These are phyloP conservation scores for Phortica variegata DNA, from an alignment of 1,140 invertebrate genomes.

Conservation along the genomic window DNA sequence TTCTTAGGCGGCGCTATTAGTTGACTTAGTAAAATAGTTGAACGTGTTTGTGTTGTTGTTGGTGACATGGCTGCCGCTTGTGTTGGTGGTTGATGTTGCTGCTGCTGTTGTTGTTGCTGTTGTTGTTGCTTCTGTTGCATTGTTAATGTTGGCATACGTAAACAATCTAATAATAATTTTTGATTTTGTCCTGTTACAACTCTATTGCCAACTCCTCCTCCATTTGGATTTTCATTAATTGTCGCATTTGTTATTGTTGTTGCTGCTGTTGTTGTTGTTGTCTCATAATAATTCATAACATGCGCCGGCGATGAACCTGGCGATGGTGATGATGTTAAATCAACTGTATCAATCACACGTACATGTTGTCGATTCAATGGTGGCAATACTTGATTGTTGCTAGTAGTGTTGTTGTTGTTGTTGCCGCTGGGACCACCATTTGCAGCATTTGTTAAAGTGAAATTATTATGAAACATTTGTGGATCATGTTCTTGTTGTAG, in stretches of 20 bases:
- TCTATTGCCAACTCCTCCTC: not conserved
- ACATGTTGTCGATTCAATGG: constrained; percentile 5
- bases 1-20: constrained; percentile 39
- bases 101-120: not conserved
- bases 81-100: not conserved
- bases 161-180: constrained; percentile 22
- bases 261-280: not conserved
- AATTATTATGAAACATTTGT: constrained; percentile 51
- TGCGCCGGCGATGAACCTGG: constrained; percentile 44
- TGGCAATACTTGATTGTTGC: constrained; percentile 4
- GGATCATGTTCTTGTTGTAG: constrained; percentile 45
- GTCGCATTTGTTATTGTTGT: constrained; percentile 1
- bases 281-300: constrained; percentile 13
- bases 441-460: no score
- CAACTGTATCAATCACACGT: constrained; percentile 35
- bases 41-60: constrained; percentile 11
- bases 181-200: constrained; percentile 15
- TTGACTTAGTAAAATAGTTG: constrained; percentile 39
- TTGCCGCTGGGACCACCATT: constrained; percentile 5
- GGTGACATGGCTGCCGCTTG: no score
- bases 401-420: constrained; percentile 16
- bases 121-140: not conserved
- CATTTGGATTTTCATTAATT: no score
- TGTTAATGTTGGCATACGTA: constrained; percentile 15
- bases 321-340: constrained; percentile 48